phyloP scores from a whole-genome alignment of 2,888 invertebrate species.

The Branchipolynoe longqiensis region DNA sequence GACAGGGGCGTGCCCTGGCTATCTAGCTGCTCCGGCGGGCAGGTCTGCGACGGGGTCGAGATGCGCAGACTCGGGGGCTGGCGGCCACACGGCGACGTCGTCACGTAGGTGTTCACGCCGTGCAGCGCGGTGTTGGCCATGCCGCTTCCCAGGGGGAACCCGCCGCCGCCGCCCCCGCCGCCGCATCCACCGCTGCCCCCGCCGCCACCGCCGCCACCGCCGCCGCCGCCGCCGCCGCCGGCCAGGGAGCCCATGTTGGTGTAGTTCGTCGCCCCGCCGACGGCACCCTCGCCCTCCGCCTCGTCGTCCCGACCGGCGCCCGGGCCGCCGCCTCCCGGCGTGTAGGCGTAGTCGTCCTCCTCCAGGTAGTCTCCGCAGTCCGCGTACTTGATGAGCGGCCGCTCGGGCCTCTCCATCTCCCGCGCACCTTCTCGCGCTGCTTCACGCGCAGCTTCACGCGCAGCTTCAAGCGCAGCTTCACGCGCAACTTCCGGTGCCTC shows the following conservation, averaged over 20 bases:
- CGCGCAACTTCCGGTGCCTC: too few species aligned
- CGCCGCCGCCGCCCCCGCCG: neutral
- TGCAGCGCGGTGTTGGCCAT: neutral
- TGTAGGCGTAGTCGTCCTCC: too few species aligned
- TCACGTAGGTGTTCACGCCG: conserved; percentile 25
- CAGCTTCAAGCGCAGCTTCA: too few species aligned
- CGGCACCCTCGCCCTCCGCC: neutral
- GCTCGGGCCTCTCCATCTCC: conserved; percentile 27
- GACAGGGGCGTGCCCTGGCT: neutral
- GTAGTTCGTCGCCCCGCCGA: neutral
- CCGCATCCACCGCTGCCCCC: neutral
- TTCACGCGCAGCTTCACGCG: neutral
- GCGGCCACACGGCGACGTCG: conserved; percentile 2
- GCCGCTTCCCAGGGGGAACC: neutral
- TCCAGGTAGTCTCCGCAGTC: conserved; percentile 15
- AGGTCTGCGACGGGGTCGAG: conserved; percentile 25
- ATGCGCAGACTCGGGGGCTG: neutral
- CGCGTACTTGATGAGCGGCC: conserved; percentile 2
- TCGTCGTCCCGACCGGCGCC: neutral
- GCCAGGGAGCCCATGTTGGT: neutral
- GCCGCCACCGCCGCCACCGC: neutral
- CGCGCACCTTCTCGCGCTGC: neutral
- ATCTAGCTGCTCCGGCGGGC: neutral
- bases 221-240: neutral
- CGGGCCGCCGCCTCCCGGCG: neutral